Evolutionary conservation across 2,113 vertebrate species (phyloP).

Genomic region (Rhineura floridana): DNA sequence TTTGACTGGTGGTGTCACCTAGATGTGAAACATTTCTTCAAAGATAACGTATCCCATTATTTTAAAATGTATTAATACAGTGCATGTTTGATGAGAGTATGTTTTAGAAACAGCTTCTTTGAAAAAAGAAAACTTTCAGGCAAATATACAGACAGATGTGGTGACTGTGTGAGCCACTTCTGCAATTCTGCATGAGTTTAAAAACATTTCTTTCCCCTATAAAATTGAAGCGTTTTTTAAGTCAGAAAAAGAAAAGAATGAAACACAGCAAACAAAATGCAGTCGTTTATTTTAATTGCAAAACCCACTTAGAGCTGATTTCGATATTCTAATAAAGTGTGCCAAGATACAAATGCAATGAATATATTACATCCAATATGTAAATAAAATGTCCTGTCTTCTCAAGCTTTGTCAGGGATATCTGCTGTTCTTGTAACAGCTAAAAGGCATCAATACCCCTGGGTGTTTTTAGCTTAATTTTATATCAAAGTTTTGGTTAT

Average conservation of each 20-base stretch:
- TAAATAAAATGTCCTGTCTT: slow-evolving; percentile 4
- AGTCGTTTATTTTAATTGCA: slow-evolving; percentile 10
- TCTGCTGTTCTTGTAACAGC: neutral
- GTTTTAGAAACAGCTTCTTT: neutral
- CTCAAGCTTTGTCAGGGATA: neutral
- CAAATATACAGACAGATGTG: neutral
- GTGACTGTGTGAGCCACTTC: neutral
- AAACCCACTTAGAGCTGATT: neutral
- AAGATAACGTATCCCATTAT: neutral
- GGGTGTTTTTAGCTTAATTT: neutral
- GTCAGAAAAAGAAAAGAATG: neutral
- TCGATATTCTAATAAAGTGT: slow-evolving; percentile 14
- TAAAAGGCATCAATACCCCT: neutral
- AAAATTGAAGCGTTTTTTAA: neutral
- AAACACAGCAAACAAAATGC: neutral
- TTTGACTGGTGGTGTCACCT: no score
- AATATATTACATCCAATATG: neutral
- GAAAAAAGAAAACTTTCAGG: neutral
- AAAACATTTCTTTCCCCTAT: neutral
- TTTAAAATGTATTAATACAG: neutral
- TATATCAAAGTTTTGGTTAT: no score
- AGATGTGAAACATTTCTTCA: neutral
- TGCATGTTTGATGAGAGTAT: neutral
- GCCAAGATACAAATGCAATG: neutral
- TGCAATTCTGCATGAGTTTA: neutral